These are phyloP conservation scores for Drosophila neotestacea DNA, from an alignment of 2,888 invertebrate genomes.

Conservation along the genomic window DNA sequence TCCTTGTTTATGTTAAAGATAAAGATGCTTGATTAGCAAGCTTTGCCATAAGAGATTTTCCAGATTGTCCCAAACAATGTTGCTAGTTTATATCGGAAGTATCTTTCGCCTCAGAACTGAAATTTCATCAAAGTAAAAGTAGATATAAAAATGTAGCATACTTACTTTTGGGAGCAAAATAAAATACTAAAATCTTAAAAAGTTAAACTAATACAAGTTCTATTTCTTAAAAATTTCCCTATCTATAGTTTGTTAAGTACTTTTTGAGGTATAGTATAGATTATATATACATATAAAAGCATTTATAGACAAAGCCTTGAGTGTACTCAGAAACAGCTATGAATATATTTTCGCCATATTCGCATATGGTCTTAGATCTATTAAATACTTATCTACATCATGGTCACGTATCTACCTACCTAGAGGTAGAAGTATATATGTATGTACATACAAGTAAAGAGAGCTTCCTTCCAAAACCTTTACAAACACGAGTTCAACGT, in stretches of 20 bases:
- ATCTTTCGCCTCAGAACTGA: neutral
- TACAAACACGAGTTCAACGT: slow-evolving; percentile 9
- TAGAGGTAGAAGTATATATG: slow-evolving; percentile 1
- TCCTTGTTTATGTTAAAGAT: slow-evolving; percentile 11
- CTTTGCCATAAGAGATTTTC: neutral
- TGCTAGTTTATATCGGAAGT: neutral
- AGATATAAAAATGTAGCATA: slow-evolving; percentile 8
- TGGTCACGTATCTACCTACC: slow-evolving; percentile 32
- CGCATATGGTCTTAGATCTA: slow-evolving; percentile 36
- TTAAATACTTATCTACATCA: slow-evolving; percentile 38
- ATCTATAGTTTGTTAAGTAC: too few species aligned
- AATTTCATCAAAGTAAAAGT: neutral
- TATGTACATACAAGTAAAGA: slow-evolving; percentile 10
- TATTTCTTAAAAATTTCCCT: too few species aligned
- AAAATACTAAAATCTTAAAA: neutral
- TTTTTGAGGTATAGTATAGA: too few species aligned
- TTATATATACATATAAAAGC: slow-evolving; percentile 35
- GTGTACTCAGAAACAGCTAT: too few species aligned
- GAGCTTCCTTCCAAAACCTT: slow-evolving; percentile 35
- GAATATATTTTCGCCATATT: slow-evolving; percentile 38
- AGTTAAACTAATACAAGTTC: too few species aligned
- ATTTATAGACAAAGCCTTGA: too few species aligned
- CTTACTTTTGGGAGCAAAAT: slow-evolving; percentile 12
- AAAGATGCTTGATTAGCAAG: slow-evolving; percentile 9
- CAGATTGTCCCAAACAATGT: neutral